phyloP scores from a whole-genome alignment of 2,113 vertebrate species.

The Chinchilla lanigera region DNA sequence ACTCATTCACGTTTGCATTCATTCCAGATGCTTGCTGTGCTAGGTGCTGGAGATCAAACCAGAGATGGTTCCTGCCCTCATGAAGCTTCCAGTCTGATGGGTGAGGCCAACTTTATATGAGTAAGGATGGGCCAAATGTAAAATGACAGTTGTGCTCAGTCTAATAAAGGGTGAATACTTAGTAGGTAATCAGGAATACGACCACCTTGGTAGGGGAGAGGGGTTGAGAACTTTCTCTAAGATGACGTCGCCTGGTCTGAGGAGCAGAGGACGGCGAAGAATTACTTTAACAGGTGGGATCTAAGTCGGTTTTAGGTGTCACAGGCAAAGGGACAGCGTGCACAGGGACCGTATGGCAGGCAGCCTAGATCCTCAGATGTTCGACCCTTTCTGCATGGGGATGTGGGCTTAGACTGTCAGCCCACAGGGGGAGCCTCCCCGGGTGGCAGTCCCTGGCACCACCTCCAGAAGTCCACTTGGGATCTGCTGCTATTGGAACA shows the following conservation, averaged over 20 bases:
- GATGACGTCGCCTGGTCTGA: neutral
- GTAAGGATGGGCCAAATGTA: neutral
- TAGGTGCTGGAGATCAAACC: neutral
- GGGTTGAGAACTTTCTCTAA: neutral
- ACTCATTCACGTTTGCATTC: neutral
- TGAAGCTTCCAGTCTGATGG: neutral
- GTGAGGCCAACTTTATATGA: neutral
- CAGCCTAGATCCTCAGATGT: neutral
- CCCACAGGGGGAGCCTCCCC: neutral
- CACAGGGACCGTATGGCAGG: neutral
- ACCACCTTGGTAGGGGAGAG: neutral
- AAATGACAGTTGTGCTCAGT: neutral
- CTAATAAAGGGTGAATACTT: neutral
- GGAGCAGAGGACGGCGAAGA: neutral
- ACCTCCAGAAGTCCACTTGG: neutral
- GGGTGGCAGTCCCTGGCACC: neutral
- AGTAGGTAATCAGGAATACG: neutral
- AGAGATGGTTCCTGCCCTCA: neutral
- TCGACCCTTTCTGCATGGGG: neutral
- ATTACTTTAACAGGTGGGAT: neutral
- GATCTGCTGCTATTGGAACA: neutral
- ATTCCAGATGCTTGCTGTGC: neutral
- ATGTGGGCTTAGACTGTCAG: neutral
- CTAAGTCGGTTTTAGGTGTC: neutral
- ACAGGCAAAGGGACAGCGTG: neutral